Evolutionary conservation across 2,113 vertebrate genomes (phyloP).

Genomic region (Psilopsiagon aymara): DNA sequence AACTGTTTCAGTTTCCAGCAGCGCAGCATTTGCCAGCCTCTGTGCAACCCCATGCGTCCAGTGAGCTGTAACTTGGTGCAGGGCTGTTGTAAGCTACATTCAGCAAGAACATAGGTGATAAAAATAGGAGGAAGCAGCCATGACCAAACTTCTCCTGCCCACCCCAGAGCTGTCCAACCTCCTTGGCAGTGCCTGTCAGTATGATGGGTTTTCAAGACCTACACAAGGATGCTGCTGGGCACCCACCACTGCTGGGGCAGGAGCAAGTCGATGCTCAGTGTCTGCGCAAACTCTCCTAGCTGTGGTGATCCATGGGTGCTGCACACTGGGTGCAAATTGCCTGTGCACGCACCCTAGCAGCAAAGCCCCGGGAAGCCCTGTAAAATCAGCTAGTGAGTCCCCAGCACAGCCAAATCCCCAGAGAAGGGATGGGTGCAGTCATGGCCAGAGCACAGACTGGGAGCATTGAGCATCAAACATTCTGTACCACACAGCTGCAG

Average conservation of each 20-base stretch:
- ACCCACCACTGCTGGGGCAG: background rate
- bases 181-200: background rate
- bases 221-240: background rate
- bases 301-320: background rate
- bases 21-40: background rate
- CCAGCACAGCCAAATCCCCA: fast-evolving
- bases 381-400: background rate
- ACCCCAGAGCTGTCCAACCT: background rate
- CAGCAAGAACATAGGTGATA: background rate
- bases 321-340: background rate
- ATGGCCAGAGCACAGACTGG: background rate
- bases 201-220: background rate
- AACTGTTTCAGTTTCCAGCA: background rate
- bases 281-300: background rate
- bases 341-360: background rate
- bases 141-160: background rate
- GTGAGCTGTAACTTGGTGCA: background rate
- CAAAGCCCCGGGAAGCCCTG: background rate
- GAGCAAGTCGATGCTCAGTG: background rate
- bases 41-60: background rate
- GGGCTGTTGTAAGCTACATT: background rate
- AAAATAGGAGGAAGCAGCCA: background rate
- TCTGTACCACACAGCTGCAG: background rate
- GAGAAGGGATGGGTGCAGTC: background rate
- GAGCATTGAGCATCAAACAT: background rate